Conservation (phyloP, 2,113 vertebrate genomes). For the Climacteris rufus region DNA sequence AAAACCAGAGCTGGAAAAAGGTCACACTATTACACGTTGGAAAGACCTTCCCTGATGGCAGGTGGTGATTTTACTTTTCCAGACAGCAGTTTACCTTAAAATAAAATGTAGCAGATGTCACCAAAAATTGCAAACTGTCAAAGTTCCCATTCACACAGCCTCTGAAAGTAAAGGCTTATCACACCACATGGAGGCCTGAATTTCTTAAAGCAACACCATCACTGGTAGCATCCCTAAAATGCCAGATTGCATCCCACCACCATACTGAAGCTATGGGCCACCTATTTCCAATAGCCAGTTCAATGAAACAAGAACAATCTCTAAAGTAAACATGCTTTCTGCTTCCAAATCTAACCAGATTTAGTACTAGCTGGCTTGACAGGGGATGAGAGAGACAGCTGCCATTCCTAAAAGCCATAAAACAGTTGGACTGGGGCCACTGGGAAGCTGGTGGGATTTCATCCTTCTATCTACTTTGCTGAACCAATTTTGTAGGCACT, state of each 20-base stretch:
- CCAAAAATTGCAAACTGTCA: neutral
- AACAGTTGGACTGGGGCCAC: neutral
- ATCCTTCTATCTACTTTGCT: neutral
- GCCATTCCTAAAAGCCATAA: neutral
- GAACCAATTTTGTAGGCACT: neutral
- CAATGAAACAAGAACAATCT: neutral
- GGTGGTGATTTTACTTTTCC: neutral
- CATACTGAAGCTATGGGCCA: neutral
- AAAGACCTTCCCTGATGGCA: neutral
- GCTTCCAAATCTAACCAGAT: neutral
- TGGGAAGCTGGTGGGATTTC: neutral
- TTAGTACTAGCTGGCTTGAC: neutral
- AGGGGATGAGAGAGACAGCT: neutral
- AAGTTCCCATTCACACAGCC: neutral
- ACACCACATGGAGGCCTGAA: neutral
- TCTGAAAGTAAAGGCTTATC: neutral
- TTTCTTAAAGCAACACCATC: neutral
- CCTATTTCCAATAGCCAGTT: neutral
- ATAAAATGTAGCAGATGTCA: neutral
- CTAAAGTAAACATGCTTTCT: neutral
- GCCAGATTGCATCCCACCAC: neutral
- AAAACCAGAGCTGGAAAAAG: slow-evolving; percentile 3
- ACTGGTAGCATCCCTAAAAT: neutral
- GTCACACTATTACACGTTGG: neutral
- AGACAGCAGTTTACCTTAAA: neutral